Conservation (phyloP, 2,113 vertebrate species). For the Limanda limanda region DNA sequence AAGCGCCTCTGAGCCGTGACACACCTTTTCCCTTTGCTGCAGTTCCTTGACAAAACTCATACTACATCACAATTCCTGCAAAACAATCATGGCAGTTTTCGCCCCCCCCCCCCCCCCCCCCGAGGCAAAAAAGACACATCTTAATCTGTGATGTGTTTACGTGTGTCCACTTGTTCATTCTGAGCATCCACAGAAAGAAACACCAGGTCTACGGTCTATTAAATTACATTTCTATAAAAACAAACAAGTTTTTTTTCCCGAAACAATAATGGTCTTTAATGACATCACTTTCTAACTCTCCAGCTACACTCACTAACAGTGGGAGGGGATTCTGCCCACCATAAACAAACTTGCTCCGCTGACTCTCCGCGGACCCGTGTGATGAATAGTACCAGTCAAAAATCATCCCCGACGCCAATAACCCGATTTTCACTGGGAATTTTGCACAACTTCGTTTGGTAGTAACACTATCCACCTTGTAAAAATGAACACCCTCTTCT, state of each 20-base stretch:
- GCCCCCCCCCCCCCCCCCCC: no score
- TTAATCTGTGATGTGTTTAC: neutral
- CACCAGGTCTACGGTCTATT: neutral
- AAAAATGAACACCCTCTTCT: slow-evolving; percentile 76
- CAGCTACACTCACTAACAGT: slow-evolving; percentile 24
- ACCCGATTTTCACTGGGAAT: slow-evolving; percentile 77
- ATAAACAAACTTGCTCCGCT: slow-evolving; percentile 61
- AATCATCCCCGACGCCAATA: slow-evolving; percentile 59
- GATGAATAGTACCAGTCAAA: slow-evolving; percentile 75
- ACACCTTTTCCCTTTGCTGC: slow-evolving; percentile 29
- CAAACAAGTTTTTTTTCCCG: neutral
- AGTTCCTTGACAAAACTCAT: neutral
- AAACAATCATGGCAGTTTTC: neutral
- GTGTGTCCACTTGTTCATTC: neutral
- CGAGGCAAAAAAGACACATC: neutral
- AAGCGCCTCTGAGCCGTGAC: slow-evolving; percentile 12
- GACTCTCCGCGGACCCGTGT: slow-evolving; percentile 63
- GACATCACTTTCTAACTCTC: slow-evolving; percentile 6
- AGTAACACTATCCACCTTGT: slow-evolving; percentile 80
- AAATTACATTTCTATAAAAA: neutral
- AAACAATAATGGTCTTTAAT: slow-evolving; percentile 15
- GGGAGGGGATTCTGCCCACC: slow-evolving; percentile 62
- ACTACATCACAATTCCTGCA: slow-evolving; percentile 14
- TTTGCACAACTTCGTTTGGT: slow-evolving; percentile 75
- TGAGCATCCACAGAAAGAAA: neutral